These are phyloP conservation scores for Cantharis nigra DNA, from an alignment of 2,888 invertebrate genomes.

Conservation along the genomic window DNA sequence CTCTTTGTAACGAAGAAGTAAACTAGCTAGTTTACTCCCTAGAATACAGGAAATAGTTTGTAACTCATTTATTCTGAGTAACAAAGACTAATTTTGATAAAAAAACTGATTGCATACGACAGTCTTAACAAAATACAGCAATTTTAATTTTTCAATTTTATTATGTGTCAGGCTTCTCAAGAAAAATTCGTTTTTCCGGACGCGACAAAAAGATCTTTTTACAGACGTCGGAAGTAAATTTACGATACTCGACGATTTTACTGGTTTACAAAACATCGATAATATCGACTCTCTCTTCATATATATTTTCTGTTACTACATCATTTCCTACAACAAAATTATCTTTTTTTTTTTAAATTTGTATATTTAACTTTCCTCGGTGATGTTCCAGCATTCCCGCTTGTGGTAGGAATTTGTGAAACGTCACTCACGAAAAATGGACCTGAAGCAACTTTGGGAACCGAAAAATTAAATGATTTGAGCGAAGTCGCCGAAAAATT, in stretches of 20 bases:
- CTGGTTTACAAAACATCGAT: conserved; percentile 11
- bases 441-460: neutral
- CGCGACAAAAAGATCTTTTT: neutral
- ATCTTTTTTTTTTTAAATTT: neutral
- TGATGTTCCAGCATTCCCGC: neutral
- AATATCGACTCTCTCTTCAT: neutral
- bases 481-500: neutral
- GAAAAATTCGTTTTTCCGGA: neutral
- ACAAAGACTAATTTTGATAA: too few relatives aligned
- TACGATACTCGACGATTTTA: neutral
- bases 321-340: neutral
- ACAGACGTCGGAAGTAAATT: neutral
- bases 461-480: neutral
- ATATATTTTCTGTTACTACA: neutral
- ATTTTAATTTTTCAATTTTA: neutral
- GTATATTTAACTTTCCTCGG: neutral
- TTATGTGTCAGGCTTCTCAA: neutral
- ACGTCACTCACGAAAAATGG: neutral
- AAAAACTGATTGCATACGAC: too few relatives aligned
- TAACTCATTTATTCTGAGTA: too few relatives aligned
- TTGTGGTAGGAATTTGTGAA: neutral
- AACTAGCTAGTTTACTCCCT: too few relatives aligned
- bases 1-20: too few relatives aligned
- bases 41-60: too few relatives aligned
- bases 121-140: neutral